Conservation (phyloP, 2,888 invertebrate genomes). For the Chymomyza caudatula region DNA sequence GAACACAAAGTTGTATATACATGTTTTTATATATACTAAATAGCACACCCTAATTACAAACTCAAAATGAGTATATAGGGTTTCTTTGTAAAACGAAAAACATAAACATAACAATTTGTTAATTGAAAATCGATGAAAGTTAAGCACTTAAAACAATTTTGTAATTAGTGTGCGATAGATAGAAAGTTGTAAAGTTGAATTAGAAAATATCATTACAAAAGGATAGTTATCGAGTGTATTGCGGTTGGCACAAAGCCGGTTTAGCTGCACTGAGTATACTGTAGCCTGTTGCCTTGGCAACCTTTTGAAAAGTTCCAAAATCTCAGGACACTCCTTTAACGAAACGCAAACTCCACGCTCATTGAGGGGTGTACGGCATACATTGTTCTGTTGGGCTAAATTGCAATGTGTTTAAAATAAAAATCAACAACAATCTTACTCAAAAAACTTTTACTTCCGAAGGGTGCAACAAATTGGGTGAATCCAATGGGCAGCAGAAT, state of each 20-base stretch:
- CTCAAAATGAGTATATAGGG: too few relatives aligned
- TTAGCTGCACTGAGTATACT: conserved; percentile 49
- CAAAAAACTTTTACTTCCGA: background rate
- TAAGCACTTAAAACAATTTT: background rate
- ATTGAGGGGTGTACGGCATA: conserved; percentile 61
- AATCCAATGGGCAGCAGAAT: background rate
- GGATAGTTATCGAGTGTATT: conserved; percentile 60
- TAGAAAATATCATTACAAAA: conserved; percentile 60
- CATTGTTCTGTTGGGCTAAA: background rate
- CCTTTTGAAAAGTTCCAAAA: conserved; percentile 52
- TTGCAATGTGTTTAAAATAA: background rate
- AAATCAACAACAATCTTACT: background rate
- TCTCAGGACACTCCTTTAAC: conserved; percentile 57
- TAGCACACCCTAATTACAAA: too few relatives aligned
- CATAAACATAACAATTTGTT: too few relatives aligned
- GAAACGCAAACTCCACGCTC: conserved; percentile 59
- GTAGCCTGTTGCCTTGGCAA: conserved; percentile 45
- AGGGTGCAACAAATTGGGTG: background rate
- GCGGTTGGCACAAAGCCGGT: conserved; percentile 58
- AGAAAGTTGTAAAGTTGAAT: too few relatives aligned
- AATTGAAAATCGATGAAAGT: too few relatives aligned
- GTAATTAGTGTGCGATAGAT: background rate
- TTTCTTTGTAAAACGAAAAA: too few relatives aligned
- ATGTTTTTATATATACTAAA: too few relatives aligned
- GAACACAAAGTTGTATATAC: too few relatives aligned